Conservation (phyloP, 2,113 vertebrate species). For the Rafetus swinhoei region DNA sequence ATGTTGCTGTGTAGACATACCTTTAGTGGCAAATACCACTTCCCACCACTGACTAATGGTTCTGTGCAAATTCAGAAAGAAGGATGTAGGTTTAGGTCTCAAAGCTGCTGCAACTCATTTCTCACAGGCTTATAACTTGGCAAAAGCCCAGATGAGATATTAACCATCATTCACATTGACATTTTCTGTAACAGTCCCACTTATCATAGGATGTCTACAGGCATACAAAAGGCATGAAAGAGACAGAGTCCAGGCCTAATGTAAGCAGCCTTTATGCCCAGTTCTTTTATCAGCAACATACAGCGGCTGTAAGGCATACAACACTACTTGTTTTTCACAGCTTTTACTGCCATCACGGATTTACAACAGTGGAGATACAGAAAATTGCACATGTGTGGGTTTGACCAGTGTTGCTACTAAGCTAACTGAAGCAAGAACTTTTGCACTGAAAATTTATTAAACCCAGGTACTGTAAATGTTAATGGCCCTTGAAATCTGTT, state of each 20-base stretch:
- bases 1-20: no score
- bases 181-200: background rate
- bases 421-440: background rate
- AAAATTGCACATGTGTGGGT: background rate
- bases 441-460: background rate
- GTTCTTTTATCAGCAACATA: background rate
- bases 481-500: background rate
- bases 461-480: background rate
- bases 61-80: background rate
- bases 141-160: background rate
- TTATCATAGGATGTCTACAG: background rate
- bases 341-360: background rate
- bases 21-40: background rate
- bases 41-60: background rate
- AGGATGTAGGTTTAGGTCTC: background rate
- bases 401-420: background rate
- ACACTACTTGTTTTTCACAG: background rate
- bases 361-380: background rate
- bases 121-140: accelerated
- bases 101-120: background rate
- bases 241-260: background rate
- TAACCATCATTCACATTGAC: background rate
- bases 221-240: background rate
- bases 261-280: background rate
- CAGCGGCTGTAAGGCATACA: background rate